phyloP scores from a whole-genome alignment of 2,113 vertebrate species.

The Irena cyanogastra region DNA sequence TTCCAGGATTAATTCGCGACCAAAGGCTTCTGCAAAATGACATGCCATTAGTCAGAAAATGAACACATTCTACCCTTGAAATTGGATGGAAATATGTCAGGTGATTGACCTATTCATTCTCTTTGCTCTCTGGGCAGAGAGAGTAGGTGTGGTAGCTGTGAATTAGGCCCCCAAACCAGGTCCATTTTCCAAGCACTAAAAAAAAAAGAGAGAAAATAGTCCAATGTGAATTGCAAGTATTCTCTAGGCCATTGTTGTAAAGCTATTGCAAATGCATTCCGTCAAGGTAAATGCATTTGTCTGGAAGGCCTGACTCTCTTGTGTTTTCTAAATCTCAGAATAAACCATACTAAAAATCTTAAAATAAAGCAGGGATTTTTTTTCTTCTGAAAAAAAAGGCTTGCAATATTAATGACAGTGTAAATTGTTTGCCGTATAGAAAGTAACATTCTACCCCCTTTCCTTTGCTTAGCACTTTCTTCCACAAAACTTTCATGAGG shows the following conservation, averaged over 20 bases:
- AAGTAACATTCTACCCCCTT: conserved; percentile 57
- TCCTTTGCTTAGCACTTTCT: conserved; percentile 46
- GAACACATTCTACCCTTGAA: conserved; percentile 99
- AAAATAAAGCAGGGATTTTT: conserved; percentile 83
- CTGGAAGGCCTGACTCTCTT: conserved; percentile 80
- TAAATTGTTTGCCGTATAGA: conserved; percentile 84
- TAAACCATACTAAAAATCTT: conserved; percentile 82
- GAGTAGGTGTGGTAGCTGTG: conserved; percentile 82
- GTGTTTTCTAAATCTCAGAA: conserved; percentile 88
- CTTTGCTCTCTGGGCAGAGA: conserved; percentile 83
- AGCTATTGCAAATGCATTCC: conserved; percentile 88
- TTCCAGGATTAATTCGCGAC: conserved; percentile 99
- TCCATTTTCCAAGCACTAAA: conserved; percentile 81
- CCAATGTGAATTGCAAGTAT: conserved; percentile 85
- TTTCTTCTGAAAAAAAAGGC: conserved; percentile 56
- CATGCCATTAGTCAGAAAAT: conserved; percentile 99
- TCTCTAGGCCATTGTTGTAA: conserved; percentile 90
- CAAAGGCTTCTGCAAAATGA: conserved; percentile 98
- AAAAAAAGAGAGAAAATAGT: conserved; percentile 64
- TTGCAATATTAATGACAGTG: conserved; percentile 90
- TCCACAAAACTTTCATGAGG: conserved; percentile 42
- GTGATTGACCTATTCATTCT: conserved; percentile 93
- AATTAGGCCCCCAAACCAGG: conserved; percentile 78
- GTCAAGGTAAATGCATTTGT: conserved; percentile 88
- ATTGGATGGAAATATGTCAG: conserved; percentile 99